Evolutionary conservation across 92 coral and sea anemone genomes (phyloP).

Genomic region (Paragorgia papillata): DNA sequence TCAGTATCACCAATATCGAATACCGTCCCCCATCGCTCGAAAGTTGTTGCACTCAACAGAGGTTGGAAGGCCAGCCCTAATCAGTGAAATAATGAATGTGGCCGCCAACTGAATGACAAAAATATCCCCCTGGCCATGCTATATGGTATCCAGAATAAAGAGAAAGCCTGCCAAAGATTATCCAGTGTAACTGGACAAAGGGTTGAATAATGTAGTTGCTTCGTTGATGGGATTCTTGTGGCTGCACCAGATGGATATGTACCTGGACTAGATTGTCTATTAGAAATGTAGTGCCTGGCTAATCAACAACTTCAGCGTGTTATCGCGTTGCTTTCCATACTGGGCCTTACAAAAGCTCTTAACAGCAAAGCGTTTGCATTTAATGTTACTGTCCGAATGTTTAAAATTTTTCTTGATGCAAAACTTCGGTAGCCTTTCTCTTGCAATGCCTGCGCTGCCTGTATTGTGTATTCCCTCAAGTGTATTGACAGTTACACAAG

Average conservation of each 20-base stretch:
- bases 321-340: slow-evolving; percentile 21
- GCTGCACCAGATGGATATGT: slow-evolving; percentile 35
- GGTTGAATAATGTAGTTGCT: slow-evolving; percentile 34
- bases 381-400: slow-evolving; percentile 5
- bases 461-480: slow-evolving; percentile 1
- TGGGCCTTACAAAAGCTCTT: slow-evolving; percentile 16
- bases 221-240: slow-evolving; percentile 13
- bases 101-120: neutral
- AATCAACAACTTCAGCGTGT: slow-evolving; percentile 6
- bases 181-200: neutral
- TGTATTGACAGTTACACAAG: slow-evolving; percentile 2
- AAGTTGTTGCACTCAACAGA: neutral
- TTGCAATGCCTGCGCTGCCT: slow-evolving; percentile 18
- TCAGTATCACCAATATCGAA: slow-evolving; percentile 7
- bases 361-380: slow-evolving; percentile 1
- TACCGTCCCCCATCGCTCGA: slow-evolving; percentile 3
- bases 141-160: slow-evolving; percentile 26
- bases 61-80: neutral
- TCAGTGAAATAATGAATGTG: neutral
- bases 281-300: slow-evolving; percentile 18
- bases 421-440: slow-evolving; percentile 25
- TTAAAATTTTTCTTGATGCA: slow-evolving; percentile 21
- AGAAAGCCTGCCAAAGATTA: slow-evolving; percentile 7
- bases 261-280: neutral
- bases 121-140: slow-evolving; percentile 21